A percentile compares a stretch with the other conserved stretches of the same genome.
phyloP scores from a whole-genome alignment of 2,888 invertebrate species.

The Diarsia rubi region DNA sequence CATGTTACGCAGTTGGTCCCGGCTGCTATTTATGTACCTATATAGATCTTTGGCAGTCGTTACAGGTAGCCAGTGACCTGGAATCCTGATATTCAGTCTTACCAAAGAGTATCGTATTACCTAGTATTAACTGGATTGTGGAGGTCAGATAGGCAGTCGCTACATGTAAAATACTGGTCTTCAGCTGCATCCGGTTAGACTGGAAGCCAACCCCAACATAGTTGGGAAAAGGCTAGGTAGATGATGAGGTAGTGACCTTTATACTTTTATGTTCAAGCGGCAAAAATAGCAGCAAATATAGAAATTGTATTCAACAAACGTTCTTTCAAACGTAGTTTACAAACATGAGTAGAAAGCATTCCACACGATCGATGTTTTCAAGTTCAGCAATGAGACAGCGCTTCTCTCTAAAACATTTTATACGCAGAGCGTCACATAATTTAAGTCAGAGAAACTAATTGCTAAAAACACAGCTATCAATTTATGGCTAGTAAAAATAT shows the following conservation, averaged over 20 bases:
- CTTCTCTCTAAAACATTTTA: slow-evolving; percentile 27
- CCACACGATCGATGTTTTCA: slow-evolving; percentile 45
- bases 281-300: slow-evolving; percentile 17
- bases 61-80: too few relatives aligned
- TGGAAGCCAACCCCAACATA: too few relatives aligned
- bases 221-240: neutral
- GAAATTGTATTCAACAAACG: slow-evolving; percentile 33
- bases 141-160: too few relatives aligned
- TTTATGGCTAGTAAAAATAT: neutral
- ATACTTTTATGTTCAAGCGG: slow-evolving; percentile 3
- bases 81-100: too few relatives aligned
- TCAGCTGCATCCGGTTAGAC: too few relatives aligned
- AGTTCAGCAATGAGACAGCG: slow-evolving; percentile 38
- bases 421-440: neutral
- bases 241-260: slow-evolving; percentile 7
- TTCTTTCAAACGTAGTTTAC: slow-evolving; percentile 26
- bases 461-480: neutral
- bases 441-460: neutral
- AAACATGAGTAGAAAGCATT: slow-evolving; percentile 48
- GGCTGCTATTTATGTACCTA: too few relatives aligned
- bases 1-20: too few relatives aligned
- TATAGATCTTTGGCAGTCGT: too few relatives aligned
- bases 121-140: too few relatives aligned
- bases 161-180: too few relatives aligned
- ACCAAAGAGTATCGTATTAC: too few relatives aligned